Evolutionary conservation across 2,797 vertebrate genomes (phyloP), one percentile per base, ranked within the genome.

Genomic region (Sebastes minor): DNA sequence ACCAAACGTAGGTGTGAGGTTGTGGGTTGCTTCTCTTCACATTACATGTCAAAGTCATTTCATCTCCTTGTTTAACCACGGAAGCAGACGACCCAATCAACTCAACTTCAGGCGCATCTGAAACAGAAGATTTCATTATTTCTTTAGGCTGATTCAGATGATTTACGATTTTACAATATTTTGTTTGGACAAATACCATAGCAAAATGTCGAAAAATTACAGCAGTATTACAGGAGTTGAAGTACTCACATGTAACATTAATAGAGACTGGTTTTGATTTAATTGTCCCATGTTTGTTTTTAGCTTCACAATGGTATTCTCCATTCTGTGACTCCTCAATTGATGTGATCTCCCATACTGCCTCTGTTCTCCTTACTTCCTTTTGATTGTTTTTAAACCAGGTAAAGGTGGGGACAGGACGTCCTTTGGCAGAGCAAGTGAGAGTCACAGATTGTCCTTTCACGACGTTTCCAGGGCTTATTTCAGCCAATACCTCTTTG

Each of bases 221-320:
- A 65, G 5, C 10, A 35, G 62, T 27, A 9, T 16, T 42, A 28
- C 18, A 49, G 8, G 8, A 42, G 10, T 30, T 49, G 9, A 77
- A 27, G 25, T 77, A 83, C 94, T 95, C 69, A 94, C 95, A 94
- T 23, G 1, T 38, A 32, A 96, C 90, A 56, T 16, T 0, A 0
- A 95, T 74, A 2, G 0, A 0, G 22, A 94, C 2, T 4, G 0
- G 0, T 0, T 1, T 2, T 25, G 91, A 93, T 0, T 1, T 0
- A 0, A 0, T 0, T 0, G 0, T 0, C 3, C 87, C 90, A 28
- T 25, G 25, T 4, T 1, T 3, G 59, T 95, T 95, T 20, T 4
- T 0, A 76, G 91, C 90, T 74, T 63, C 0, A 78, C 95, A 95
- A 4, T 4, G 5, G 60, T 94, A 95, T 0, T 5, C 1, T 35